Evolutionary conservation across 2,888 invertebrate species (phyloP), one percentile per base, ranked within the genome.

Genomic region (Tiliacea aurago): DNA sequence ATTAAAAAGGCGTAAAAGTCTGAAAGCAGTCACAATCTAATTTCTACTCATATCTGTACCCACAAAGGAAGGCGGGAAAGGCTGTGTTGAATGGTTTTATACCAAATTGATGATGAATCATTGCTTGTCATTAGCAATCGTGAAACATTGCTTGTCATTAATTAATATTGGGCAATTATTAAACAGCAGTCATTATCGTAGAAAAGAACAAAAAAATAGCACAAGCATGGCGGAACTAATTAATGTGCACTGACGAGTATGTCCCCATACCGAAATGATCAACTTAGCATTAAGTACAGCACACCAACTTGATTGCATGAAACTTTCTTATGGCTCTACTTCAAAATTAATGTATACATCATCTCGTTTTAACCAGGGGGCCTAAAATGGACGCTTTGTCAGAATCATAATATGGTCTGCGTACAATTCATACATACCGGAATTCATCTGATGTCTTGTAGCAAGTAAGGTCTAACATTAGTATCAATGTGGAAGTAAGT

Each of bases 141-240:
- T 11, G 4, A n/a, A 18, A 13, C 13, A n/a, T 33, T 10, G 33
- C 18, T 18, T n/a, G n/a, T 4, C 33, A 58, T 58, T n/a, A 33
- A n/a, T n/a, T 3, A 64, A 56, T 56, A 58, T 15, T 37, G 11
- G n/a, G 58, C 33, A 18, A 18, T 58, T n/a, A 33, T 4, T 58
- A 56, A 15, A 18, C 33, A n/a, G n/a, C 18, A 64, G 7, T 33
- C 20, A 62, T 11, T 15, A 53, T 6, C 9, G 33, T 18, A 33
- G n/a, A 33, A 37, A n/a, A n/a, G 0, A n/a, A 56, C 6, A 33
- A n/a, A 33, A 4, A 13, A 10, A 64, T 64, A 2, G 0, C 58
- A 37, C 58, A 64, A 58, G 18, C 59, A 10, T 64, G 33, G 64
- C 58, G 64, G 64, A 64, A 64, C 64, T n/a, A 64, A 64, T 64